Conservation (phyloP, 2,113 vertebrate genomes). For the Acanthochromis polyacanthus region DNA sequence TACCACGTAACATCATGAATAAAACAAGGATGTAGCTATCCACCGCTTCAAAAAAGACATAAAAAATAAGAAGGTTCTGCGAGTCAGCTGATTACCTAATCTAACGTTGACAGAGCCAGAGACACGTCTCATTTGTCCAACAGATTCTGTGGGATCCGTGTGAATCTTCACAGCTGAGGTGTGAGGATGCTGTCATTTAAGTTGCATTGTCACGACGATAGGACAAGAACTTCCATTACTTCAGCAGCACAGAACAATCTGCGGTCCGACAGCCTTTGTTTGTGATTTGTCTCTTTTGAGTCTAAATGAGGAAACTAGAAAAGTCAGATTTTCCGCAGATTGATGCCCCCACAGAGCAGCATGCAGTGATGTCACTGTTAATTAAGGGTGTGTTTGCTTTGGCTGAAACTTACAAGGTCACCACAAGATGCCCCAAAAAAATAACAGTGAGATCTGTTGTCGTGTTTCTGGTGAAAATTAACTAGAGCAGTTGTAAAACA, state of each 20-base stretch:
- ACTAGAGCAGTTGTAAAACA: too few relatives aligned
- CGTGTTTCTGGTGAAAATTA: neutral
- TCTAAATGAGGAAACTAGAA: neutral
- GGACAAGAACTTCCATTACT: neutral
- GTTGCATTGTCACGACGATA: slow-evolving; percentile 14
- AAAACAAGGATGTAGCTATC: too few relatives aligned
- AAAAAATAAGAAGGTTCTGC: neutral
- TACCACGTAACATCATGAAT: too few relatives aligned
- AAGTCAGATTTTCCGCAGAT: slow-evolving; percentile 24
- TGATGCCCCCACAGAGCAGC: neutral
- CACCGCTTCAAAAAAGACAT: too few relatives aligned
- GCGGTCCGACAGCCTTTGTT: too few relatives aligned
- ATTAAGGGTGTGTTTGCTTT: slow-evolving; percentile 2
- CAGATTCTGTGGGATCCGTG: slow-evolving; percentile 34
- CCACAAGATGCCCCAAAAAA: neutral
- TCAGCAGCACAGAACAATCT: neutral
- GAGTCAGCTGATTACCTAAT: slow-evolving; percentile 16
- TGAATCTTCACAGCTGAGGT: slow-evolving; percentile 54
- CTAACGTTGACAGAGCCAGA: slow-evolving; percentile 4
- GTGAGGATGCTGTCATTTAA: slow-evolving; percentile 34
- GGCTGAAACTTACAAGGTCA: neutral
- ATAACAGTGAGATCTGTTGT: neutral
- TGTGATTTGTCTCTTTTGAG: too few relatives aligned
- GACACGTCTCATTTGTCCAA: neutral
- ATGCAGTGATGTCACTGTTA: neutral